Conservation (phyloP, 92 coral and sea anemone genomes). For the Phymanthus crucifer region DNA sequence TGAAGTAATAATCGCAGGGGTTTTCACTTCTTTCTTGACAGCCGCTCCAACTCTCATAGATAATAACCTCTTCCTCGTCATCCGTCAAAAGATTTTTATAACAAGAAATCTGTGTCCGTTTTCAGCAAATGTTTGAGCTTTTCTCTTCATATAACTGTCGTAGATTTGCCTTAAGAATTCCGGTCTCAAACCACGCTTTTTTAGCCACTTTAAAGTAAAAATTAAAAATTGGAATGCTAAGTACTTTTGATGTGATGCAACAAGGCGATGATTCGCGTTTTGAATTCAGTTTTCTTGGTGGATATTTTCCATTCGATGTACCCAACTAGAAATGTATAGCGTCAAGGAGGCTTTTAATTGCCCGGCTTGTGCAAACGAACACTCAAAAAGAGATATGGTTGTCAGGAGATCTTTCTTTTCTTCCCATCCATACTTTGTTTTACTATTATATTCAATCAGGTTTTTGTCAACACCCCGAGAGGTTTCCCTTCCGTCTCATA, state of each 20-base stretch:
- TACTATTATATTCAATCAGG: not conserved
- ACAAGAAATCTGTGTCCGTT: not conserved
- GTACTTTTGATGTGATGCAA: too few relatives aligned
- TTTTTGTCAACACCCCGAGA: not conserved
- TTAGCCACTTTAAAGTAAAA: not conserved
- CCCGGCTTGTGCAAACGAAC: not conserved
- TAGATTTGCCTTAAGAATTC: constrained; percentile 11
- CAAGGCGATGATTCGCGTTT: not conserved
- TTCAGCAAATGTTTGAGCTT: not conserved
- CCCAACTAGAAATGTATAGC: not conserved
- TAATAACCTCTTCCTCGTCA: constrained; percentile 2
- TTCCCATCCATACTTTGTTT: not conserved
- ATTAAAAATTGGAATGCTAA: not conserved
- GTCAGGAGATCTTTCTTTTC: not conserved
- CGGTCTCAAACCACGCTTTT: constrained; percentile 9
- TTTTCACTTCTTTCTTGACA: constrained; percentile 11
- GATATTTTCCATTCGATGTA: not conserved
- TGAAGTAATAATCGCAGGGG: not conserved
- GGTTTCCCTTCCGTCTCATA: not conserved
- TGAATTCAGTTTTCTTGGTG: not conserved
- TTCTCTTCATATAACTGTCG: constrained; percentile 18
- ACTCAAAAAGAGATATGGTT: not conserved
- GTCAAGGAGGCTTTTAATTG: not conserved
- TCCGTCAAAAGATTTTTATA: not conserved
- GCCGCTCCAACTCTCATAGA: constrained; percentile 12